phyloP scores from a whole-genome alignment of 2,888 invertebrate genomes.

The Erynnis tages region DNA sequence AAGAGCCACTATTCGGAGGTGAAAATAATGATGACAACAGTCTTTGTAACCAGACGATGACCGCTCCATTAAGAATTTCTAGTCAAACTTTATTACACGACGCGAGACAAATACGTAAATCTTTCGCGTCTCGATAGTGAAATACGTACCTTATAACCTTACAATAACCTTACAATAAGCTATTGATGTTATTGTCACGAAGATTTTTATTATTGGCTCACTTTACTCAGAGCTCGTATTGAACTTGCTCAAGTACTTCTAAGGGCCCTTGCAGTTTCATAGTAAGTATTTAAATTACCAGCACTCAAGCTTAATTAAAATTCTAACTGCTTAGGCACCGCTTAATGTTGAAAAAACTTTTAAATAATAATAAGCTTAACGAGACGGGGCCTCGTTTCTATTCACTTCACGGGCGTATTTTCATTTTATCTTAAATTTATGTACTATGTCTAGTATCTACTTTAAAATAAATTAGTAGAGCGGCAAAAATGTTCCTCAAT shows the following conservation, averaged over 20 bases:
- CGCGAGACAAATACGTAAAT: too few species aligned
- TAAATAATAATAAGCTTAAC: conserved; percentile 22
- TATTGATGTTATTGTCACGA: conserved; percentile 13
- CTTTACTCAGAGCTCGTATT: neutral
- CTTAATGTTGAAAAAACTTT: conserved; percentile 8
- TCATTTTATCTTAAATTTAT: conserved; percentile 16
- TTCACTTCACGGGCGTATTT: conserved; percentile 4
- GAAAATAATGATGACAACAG: too few species aligned
- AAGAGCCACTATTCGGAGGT: too few species aligned
- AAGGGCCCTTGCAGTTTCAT: conserved; percentile 40
- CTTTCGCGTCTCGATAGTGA: neutral
- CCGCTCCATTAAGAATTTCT: too few species aligned
- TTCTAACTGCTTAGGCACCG: conserved; percentile 41
- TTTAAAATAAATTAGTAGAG: conserved; percentile 1
- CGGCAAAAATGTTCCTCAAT: neutral
- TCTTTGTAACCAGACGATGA: too few species aligned
- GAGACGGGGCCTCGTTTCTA: conserved; percentile 7
- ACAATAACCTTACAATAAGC: neutral
- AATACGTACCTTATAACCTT: neutral
- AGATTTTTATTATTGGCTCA: conserved; percentile 12
- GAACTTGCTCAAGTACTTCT: conserved; percentile 26
- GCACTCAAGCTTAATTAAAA: conserved; percentile 64
- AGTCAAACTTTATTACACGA: too few species aligned
- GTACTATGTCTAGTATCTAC: conserved; percentile 9
- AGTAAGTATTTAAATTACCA: conserved; percentile 42